Evolutionary conservation across 2,797 vertebrate genomes (phyloP), one percentile per base, ranked within the genome.

Genomic region (Natrix natrix): DNA sequence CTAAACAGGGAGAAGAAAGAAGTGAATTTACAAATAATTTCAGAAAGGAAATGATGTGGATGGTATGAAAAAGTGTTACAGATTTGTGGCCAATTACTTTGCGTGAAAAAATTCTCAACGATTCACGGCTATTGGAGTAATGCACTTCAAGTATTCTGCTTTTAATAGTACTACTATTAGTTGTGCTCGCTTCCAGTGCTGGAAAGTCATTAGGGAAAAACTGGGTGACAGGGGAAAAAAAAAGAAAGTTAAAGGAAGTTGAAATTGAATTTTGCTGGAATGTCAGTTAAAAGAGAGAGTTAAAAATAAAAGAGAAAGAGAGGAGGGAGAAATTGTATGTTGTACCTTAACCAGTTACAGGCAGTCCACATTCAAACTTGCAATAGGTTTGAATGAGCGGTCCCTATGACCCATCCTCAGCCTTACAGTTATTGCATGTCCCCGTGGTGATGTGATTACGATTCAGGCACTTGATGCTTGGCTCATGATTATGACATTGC

Each of bases 91-190:
- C 16, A 87, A 57, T 57, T 59, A 69, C 1, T 57, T 56, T 22
- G 43, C 57, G 26, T 56, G 48, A 90, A 89, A 89, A 48, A 48
- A 12, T 24, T 48, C 20, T 24, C 74, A 48, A 83, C 48, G 37
- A 48, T 48, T 48, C 87, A 89, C 5, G 60, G 43, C 66, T 54
- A n/a, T 28, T 74, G 20, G 28, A 8, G 16, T 26, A 74, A 89
- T n/a, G 14, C 43, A 89, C 17, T 56, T 0, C 92, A 91, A 90
- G 54, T 10, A 91, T 14, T 14, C 89, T 13, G 93, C 48, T 91
- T 22, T 43, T 95, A 93, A 95, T 92, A 66, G 90, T 91, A 89
- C 90, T 5, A 66, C 90, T 93, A 59, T 12, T 93, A 61, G 74
- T 52, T 59, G 86, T 93, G 61, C 0, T 92, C 37, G 89, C 93